A percentile compares a stretch with the other conserved stretches of the same genome.
Evolutionary conservation across 1,140 invertebrate genomes (phyloP).

Genomic region (Trichoplusia ni): DNA sequence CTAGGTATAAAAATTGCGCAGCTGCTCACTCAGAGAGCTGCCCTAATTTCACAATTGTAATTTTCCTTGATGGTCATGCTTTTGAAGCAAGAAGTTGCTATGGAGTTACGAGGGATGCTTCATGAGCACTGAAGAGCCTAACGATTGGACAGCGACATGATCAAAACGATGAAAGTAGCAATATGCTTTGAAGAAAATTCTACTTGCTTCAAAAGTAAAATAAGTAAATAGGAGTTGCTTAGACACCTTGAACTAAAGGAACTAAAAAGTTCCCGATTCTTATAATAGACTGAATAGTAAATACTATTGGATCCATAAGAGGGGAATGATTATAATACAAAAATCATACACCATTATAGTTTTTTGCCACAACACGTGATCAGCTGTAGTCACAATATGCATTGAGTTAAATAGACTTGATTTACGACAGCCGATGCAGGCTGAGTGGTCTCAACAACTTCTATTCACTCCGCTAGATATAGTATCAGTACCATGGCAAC

Average conservation of each 20-base stretch:
- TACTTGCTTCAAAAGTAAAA: background rate
- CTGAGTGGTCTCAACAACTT: constrained; percentile 10
- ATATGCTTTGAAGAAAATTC: background rate
- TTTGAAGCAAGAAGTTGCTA: background rate
- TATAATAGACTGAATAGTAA: constrained; percentile 14
- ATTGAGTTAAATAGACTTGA: background rate
- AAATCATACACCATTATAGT: too few relatives aligned
- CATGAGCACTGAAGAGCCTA: too few relatives aligned
- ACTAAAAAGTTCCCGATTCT: background rate
- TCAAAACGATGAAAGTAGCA: too few relatives aligned
- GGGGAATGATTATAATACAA: too few relatives aligned
- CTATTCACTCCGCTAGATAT: background rate
- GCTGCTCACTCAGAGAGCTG: constrained; percentile 23
- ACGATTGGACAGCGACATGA: too few relatives aligned
- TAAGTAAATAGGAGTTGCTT: constrained; percentile 10
- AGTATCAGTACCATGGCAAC: background rate
- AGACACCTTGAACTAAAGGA: constrained; percentile 1
- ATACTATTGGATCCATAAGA: constrained; percentile 2
- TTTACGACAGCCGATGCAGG: background rate
- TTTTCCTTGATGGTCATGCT: background rate
- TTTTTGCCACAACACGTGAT: background rate
- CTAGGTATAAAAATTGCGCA: constrained; percentile 48
- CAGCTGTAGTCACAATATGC: background rate
- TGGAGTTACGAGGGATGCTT: too few relatives aligned
- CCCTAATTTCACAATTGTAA: too few relatives aligned